These are phyloP conservation scores for Hystrix cristata DNA, from an alignment of 2,113 vertebrate species.

Conservation along the genomic window DNA sequence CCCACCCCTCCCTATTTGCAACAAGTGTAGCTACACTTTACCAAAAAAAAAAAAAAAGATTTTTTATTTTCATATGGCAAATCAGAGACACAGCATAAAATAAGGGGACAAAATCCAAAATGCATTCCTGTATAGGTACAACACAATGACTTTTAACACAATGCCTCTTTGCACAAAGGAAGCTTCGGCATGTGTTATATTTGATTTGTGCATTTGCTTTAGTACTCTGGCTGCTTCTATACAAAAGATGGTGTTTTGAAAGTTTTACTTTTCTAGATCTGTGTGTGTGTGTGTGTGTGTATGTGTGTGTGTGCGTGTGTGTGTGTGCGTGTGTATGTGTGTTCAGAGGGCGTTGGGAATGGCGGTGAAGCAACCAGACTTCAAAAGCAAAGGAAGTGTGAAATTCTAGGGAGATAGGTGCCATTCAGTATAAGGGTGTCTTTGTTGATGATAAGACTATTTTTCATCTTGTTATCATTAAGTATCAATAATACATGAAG, in stretches of 20 bases:
- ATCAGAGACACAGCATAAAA: neutral
- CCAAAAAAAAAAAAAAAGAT: no score
- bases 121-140: constrained; percentile 69
- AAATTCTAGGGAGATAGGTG: neutral
- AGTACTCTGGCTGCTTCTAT: neutral
- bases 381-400: neutral
- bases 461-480: constrained; percentile 58
- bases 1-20: no score
- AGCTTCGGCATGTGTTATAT: neutral
- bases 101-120: constrained; percentile 25
- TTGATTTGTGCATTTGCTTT: neutral
- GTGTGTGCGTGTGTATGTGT: rapidly evolving
- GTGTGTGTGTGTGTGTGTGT: rapidly evolving
- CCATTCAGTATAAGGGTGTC: neutral
- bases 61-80: neutral
- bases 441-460: constrained; percentile 55
- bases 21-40: no score
- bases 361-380: neutral
- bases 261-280: constrained; percentile 7
- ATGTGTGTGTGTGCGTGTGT: rapidly evolving
- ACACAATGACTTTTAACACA: constrained; percentile 77
- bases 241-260: neutral
- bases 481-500: neutral
- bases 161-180: constrained; percentile 75
- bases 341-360: neutral